Percentiles rank a stretch among this genome's conserved stretches.
Conservation (phyloP, 2,888 invertebrate species). For the Clostera curtula region DNA sequence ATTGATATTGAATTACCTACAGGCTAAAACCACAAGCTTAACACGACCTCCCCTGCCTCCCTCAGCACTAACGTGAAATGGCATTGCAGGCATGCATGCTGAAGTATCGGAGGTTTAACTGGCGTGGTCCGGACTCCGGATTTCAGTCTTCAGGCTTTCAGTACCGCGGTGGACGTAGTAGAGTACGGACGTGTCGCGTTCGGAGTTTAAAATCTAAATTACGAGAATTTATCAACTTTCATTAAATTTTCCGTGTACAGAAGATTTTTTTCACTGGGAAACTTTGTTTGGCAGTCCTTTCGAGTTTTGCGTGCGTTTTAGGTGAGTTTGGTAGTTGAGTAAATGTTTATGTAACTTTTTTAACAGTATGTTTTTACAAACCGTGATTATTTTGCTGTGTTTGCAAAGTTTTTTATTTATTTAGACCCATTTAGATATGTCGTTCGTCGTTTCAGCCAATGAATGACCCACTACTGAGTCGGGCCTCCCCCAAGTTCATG, state of each 20-base stretch:
- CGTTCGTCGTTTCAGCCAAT: too few relatives aligned
- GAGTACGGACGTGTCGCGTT: conserved; percentile 14
- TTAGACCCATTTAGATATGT: too few relatives aligned
- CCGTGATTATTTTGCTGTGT: too few relatives aligned
- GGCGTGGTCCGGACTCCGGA: conserved; percentile 11
- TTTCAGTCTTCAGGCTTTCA: conserved; percentile 18
- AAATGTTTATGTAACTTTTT: conserved; percentile 12
- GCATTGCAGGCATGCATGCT: conserved; percentile 18
- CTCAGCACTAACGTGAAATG: conserved; percentile 9
- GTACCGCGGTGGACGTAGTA: conserved; percentile 10
- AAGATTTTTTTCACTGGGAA: too few relatives aligned
- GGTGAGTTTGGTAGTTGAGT: conserved; percentile 22
- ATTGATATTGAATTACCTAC: conserved; percentile 23
- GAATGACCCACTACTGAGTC: too few relatives aligned
- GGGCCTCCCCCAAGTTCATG: too few relatives aligned
- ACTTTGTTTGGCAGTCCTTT: too few relatives aligned
- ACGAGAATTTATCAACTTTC: conserved; percentile 10
- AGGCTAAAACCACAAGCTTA: conserved; percentile 15
- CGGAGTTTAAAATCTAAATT: conserved; percentile 4
- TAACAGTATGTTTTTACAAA: not conserved
- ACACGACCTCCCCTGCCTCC: conserved; percentile 11
- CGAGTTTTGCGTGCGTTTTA: conserved; percentile 17
- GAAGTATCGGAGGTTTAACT: conserved; percentile 9
- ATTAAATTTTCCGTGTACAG: too few relatives aligned
- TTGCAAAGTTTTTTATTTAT: too few relatives aligned